phyloP scores from a whole-genome alignment of 2,888 invertebrate species.

The Mellilla xanthometata region DNA sequence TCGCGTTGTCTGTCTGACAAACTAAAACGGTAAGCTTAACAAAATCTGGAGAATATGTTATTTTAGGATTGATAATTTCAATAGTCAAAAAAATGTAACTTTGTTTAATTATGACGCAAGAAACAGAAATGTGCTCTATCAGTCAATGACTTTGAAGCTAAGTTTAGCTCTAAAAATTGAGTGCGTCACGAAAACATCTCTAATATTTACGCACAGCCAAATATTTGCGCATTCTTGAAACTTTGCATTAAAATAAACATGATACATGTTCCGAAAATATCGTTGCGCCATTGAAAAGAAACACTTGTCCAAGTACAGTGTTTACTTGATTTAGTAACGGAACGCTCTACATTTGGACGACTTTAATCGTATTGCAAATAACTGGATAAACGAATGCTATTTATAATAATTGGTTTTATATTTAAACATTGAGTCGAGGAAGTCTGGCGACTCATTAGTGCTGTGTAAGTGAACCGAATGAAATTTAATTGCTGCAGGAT shows the following conservation, averaged over 20 bases:
- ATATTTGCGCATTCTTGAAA: slow-evolving; percentile 14
- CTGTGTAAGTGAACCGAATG: slow-evolving; percentile 45
- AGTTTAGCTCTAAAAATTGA: neutral
- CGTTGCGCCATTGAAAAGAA: slow-evolving; percentile 15
- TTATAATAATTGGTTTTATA: slow-evolving; percentile 62
- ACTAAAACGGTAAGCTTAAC: too few species aligned
- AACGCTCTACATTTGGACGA: slow-evolving; percentile 22
- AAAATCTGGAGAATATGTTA: too few species aligned
- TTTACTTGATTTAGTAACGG: slow-evolving; percentile 28
- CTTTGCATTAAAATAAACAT: slow-evolving; percentile 11
- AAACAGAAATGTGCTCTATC: neutral
- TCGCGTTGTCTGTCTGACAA: too few species aligned
- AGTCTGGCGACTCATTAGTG: slow-evolving; percentile 56
- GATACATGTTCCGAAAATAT: slow-evolving; percentile 9
- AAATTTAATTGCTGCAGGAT: slow-evolving; percentile 61
- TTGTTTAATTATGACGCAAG: too few species aligned
- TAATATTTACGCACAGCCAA: slow-evolving; percentile 2
- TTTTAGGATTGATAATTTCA: too few species aligned
- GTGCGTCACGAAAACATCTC: slow-evolving; percentile 5
- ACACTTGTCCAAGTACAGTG: slow-evolving; percentile 24
- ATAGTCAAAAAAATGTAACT: too few species aligned
- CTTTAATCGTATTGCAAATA: slow-evolving; percentile 29
- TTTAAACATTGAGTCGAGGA: slow-evolving; percentile 45
- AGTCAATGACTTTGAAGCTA: neutral
- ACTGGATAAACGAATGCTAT: slow-evolving; percentile 42